Base-by-base conservation (phyloP, 2,113 vertebrate species). In the Tenrec ecaudatus region DNA sequence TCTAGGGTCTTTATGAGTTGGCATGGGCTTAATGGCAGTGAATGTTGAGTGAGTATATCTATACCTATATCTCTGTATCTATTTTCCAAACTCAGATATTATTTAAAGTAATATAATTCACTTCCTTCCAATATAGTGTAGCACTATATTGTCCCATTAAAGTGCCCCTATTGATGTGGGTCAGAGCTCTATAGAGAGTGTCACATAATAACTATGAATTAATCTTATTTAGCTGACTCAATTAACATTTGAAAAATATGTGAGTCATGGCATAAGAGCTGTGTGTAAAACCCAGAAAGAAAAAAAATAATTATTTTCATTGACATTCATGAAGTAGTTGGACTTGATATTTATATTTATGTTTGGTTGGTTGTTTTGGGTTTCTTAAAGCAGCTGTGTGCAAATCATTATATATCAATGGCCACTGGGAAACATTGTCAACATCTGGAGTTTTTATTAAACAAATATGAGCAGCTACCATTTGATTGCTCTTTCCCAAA, bases 371-470 rank as follows among this genome's bases (percentile, higher is more conserved):
- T 14, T 53, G 47, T 53, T 53, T 53, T 10, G 9, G 9, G 6
- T 53, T 53, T 53, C 11, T 5, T 53, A 53, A 53, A 53, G 11
- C 96, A 96, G 91, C 90, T 96, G 68, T 73, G 31, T 84, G 86
- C 43, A 86, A 97, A 96, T 91, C 75, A 86, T 96, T 95, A 86
- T 88, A 12, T 86, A 73, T 73, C 76, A 82, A 88, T 93, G 40
- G 14, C 22, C 77, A 88, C 43, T 14, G 23, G 69, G 40, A 96
- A 97, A 90, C 78, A 53, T 22, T 95, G 43, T 66, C 57, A 97
- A 86, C 94, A 96, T 94, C 93, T 97, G 94, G 89, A 96, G 86
- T 91, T 97, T 96, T 96, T 97, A 96, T 93, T 92, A 94, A 95
- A 94, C 33, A 95, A 95, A 95, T 60, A 76, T 47, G 88, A 95